Evolutionary conservation across 2,113 vertebrate genomes (phyloP).

Genomic region (Gracilinanus agilis): DNA sequence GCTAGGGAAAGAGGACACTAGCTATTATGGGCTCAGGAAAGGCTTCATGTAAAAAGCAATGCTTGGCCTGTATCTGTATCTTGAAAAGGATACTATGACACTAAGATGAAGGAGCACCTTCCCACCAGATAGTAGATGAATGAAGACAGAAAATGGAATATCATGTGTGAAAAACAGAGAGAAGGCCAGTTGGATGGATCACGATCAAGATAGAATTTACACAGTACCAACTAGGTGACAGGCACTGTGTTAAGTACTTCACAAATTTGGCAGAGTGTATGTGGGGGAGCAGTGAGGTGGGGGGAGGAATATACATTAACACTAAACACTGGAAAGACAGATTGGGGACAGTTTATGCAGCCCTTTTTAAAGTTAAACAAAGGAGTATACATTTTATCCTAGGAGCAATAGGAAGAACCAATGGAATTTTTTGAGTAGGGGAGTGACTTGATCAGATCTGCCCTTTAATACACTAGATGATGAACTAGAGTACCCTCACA

Average conservation of each 20-base stretch:
- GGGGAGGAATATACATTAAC: background rate
- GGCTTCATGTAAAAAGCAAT: background rate
- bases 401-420: too few species aligned
- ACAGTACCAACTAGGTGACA: background rate
- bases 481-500: background rate
- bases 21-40: background rate
- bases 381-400: too few species aligned
- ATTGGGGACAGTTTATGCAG: background rate
- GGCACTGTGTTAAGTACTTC: background rate
- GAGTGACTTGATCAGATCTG: too few species aligned
- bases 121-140: background rate
- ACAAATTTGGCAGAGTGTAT: background rate
- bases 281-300: too few species aligned
- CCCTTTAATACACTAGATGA: too few species aligned
- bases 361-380: too few species aligned
- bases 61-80: background rate
- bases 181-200: background rate
- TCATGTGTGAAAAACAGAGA: background rate
- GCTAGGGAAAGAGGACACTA: background rate
- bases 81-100: background rate
- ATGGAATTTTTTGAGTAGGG: too few species aligned
- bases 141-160: background rate
- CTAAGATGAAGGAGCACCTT: background rate
- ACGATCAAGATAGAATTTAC: background rate
- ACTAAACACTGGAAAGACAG: background rate